These are phyloP conservation scores for Pagetopsis macropterus DNA, from an alignment of 2,797 vertebrate species.

Conservation along the genomic window DNA sequence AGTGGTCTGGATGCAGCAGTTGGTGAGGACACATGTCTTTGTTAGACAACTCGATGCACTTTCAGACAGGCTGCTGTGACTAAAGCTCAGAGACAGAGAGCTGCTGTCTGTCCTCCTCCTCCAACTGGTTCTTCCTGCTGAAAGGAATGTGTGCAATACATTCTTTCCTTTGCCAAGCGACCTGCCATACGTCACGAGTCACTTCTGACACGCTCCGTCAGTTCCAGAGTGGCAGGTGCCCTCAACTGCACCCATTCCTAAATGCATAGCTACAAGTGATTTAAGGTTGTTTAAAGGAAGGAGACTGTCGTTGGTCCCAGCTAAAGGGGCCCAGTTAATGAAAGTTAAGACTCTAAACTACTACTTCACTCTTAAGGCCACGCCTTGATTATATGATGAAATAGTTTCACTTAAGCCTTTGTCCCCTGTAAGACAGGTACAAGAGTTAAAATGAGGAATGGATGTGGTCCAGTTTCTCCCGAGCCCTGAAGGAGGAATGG, in stretches of 20 bases:
- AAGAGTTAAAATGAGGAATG: not conserved
- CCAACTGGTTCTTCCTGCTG: conserved; percentile 47
- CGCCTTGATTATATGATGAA: not conserved
- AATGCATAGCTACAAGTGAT: not conserved
- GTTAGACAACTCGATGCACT: conserved; percentile 32
- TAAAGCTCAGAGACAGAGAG: not conserved
- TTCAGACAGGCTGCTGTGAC: not conserved
- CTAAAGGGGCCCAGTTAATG: not conserved
- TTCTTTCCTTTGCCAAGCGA: conserved; percentile 46
- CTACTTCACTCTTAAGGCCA: not conserved
- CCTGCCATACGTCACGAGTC: conserved; percentile 6
- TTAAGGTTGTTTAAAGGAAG: not conserved
- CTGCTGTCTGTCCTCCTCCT: conserved; percentile 13
- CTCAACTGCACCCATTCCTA: not conserved
- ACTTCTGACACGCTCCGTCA: conserved; percentile 1
- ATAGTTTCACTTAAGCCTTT: not conserved
- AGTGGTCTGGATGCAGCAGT: not conserved
- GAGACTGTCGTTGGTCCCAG: not conserved
- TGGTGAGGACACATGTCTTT: not conserved
- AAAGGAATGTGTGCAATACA: conserved; percentile 9
- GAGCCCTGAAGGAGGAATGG: no score
- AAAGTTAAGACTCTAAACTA: not conserved
- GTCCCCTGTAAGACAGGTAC: no score
- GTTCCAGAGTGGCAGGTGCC: not conserved
- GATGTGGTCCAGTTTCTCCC: not conserved